Evolutionary conservation across 2,888 invertebrate genomes (phyloP).

Genomic region (Cepaea hortensis): DNA sequence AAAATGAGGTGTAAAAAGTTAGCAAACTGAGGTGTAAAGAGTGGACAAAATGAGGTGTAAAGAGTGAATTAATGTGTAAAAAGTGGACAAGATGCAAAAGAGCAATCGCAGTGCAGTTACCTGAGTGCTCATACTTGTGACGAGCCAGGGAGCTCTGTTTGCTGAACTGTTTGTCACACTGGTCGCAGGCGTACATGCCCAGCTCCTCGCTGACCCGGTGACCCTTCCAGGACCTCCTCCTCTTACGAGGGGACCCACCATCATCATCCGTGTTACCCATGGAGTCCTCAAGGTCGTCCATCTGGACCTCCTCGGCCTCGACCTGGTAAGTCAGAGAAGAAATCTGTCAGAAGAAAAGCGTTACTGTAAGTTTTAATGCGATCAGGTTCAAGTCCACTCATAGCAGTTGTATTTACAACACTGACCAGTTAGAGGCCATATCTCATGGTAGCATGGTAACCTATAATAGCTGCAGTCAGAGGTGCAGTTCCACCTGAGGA

Average conservation of each 20-base stretch:
- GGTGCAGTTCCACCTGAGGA: too few relatives aligned
- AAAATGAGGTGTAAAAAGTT: too few relatives aligned
- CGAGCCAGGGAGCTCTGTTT: slow-evolving; percentile 98
- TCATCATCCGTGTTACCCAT: slow-evolving; percentile 68
- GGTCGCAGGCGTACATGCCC: slow-evolving; percentile 87
- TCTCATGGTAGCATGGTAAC: too few relatives aligned
- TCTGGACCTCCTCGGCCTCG: slow-evolving; percentile 79
- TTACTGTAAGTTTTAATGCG: not conserved
- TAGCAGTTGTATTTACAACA: too few relatives aligned
- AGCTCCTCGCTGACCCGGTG: slow-evolving; percentile 75
- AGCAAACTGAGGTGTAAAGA: too few relatives aligned
- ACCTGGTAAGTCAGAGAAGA: slow-evolving; percentile 56
- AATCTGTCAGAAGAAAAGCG: not conserved
- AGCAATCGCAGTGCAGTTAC: slow-evolving; percentile 80
- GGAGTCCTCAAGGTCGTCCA: slow-evolving; percentile 76
- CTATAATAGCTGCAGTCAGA: too few relatives aligned
- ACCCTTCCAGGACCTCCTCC: slow-evolving; percentile 76
- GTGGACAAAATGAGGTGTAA: too few relatives aligned
- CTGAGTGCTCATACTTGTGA: slow-evolving; percentile 99
- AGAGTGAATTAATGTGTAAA: not conserved
- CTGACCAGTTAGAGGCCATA: too few relatives aligned
- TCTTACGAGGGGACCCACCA: slow-evolving; percentile 63
- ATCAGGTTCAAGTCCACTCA: too few relatives aligned
- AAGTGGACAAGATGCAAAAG: not conserved
- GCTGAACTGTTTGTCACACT: slow-evolving; percentile 98